These are phyloP conservation scores for Lepisosteus osseus DNA, from an alignment of 2,113 vertebrate species.

Conservation along the genomic window DNA sequence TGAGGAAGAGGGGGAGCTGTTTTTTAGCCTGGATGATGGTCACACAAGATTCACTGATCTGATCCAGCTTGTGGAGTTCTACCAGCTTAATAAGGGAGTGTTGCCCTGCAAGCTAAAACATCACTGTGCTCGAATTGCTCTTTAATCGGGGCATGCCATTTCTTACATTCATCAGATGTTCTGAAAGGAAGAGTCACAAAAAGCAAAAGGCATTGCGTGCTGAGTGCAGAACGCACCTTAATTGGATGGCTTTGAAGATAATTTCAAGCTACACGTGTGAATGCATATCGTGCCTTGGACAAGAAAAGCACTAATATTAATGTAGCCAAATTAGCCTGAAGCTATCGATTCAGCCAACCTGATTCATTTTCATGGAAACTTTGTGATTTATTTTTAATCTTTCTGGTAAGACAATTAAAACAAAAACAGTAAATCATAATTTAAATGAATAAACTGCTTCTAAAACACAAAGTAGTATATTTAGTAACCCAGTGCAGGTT, in stretches of 20 bases:
- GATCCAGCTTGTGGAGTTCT: constrained; percentile 96
- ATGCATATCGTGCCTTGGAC: constrained; percentile 55
- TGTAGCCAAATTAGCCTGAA: constrained; percentile 3
- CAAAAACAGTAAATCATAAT: not conserved
- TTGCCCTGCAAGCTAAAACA: constrained; percentile 94
- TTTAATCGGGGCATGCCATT: constrained; percentile 61
- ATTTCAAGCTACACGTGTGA: not conserved
- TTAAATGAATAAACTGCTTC: not conserved
- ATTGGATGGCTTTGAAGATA: constrained; percentile 4
- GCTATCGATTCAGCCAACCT: not conserved
- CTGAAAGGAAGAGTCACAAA: not conserved
- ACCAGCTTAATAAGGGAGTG: constrained; percentile 90
- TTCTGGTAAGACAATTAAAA: constrained; percentile 16
- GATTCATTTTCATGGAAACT: constrained; percentile 6
- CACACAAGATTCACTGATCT: constrained; percentile 93
- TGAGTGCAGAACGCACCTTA: not conserved
- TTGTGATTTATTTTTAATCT: constrained; percentile 21
- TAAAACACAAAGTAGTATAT: not conserved
- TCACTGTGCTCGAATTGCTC: constrained; percentile 80
- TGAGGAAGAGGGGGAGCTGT: constrained; percentile 83
- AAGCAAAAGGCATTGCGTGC: not conserved
- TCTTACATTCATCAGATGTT: constrained; percentile 5
- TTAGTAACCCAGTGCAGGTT: not conserved
- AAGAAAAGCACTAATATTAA: constrained; percentile 25
- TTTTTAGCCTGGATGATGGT: constrained; percentile 90